A percentile compares a stretch with the other conserved stretches of the same genome.
These are phyloP conservation scores for Pao palembangensis DNA, from an alignment of 2,113 vertebrate species.

Conservation along the genomic window DNA sequence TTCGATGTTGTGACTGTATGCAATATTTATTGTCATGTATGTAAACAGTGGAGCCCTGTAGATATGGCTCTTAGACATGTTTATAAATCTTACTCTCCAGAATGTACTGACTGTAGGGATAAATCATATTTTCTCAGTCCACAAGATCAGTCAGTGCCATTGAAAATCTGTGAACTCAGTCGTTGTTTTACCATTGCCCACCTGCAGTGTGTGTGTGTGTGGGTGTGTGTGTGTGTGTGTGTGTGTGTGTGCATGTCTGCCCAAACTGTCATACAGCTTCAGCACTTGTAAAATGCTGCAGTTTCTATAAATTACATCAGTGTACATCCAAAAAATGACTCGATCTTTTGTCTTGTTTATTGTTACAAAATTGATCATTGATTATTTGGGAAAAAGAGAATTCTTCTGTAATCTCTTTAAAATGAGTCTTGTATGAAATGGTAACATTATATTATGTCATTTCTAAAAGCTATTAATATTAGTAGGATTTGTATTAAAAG, in stretches of 20 bases:
- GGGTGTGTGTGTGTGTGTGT: background rate
- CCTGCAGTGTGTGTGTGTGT: conserved; percentile 10
- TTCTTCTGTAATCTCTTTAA: too few species aligned
- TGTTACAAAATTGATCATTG: background rate
- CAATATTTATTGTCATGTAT: conserved; percentile 79
- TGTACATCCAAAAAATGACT: conserved; percentile 5
- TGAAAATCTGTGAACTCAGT: conserved; percentile 20
- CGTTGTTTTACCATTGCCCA: conserved; percentile 11
- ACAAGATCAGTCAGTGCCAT: conserved; percentile 26
- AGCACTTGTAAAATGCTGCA: conserved; percentile 54
- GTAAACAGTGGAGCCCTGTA: conserved; percentile 74
- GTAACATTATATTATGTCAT: too few species aligned
- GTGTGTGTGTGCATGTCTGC: conserved; percentile 34
- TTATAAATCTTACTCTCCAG: conserved; percentile 79
- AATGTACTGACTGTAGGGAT: conserved; percentile 83
- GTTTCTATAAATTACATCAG: conserved; percentile 55
- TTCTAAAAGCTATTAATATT: too few species aligned
- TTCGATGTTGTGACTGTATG: conserved; percentile 69
- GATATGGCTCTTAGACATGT: conserved; percentile 79
- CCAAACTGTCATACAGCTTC: conserved; percentile 31
- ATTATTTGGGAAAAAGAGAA: too few species aligned
- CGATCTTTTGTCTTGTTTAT: background rate
- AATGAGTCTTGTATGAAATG: too few species aligned
- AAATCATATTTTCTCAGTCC: conserved; percentile 71
- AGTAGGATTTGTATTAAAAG: too few species aligned